Percentiles rank a stretch among this genome's conserved stretches.
These are phyloP conservation scores for Chlorospingus flavigularis DNA, from an alignment of 2,797 vertebrate species.

Conservation along the genomic window DNA sequence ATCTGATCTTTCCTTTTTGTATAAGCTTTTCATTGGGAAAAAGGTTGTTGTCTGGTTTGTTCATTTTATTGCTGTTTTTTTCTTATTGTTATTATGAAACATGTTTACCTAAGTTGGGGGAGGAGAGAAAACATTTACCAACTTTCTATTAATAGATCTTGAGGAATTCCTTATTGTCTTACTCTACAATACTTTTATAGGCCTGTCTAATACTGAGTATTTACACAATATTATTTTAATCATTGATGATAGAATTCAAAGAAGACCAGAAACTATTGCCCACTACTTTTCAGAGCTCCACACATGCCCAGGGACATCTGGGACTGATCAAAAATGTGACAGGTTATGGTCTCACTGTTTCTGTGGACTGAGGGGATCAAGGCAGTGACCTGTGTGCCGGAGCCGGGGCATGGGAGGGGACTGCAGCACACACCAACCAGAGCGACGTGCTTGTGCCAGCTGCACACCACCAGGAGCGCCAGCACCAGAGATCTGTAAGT, in stretches of 20 bases:
- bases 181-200: neutral
- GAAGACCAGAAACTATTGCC: neutral
- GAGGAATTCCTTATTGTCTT: neutral
- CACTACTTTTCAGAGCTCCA: neutral
- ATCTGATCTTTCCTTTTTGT: neutral
- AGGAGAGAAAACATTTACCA: neutral
- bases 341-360: neutral
- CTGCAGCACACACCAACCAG: neutral
- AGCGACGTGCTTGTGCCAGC: neutral
- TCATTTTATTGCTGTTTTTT: neutral
- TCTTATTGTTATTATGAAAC: neutral
- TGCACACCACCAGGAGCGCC: fast-evolving
- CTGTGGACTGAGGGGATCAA: fast-evolving
- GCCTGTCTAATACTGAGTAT: neutral
- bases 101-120: neutral
- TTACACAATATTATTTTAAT: neutral
- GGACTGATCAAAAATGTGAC: neutral
- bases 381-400: neutral
- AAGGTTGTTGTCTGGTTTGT: neutral
- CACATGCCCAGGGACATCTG: neutral
- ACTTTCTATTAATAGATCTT: neutral
- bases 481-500: neutral
- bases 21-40: neutral
- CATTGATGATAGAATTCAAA: neutral
- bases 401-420: fast-evolving